Base-by-base conservation (phyloP, 2,113 vertebrate species). In the Tragelaphus imberbis region DNA sequence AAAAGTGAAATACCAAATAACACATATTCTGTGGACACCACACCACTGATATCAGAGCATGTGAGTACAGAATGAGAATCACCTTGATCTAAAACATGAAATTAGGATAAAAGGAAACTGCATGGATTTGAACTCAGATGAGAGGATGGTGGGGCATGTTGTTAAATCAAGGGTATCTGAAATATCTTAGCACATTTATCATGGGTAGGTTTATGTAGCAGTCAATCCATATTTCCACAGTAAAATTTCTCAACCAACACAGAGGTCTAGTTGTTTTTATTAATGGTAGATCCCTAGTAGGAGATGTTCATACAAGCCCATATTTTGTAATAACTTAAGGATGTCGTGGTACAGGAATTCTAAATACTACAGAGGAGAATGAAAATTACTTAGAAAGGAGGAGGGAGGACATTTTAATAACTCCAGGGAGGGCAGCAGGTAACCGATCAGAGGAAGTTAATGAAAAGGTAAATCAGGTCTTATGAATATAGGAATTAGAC, bases 1-100 rank as follows among this genome's bases (percentile, higher is more conserved):
- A 99, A 99, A 99, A 99, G 98, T 8, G 99, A 99, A 91, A 97
- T 99, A 97, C 97, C 98, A 58, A 98, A 53, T 90, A 98, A 92
- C 95, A 90, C 97, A 2, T 49, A 84, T 91, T 87, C 98, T 0
- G 96, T 99, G 95, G 98, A 99, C 5, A 98, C 98, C 25, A 97
- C 97, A 0, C 99, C 99, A 8, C 96, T 99, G 95, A 98, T 99
- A 44, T 98, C 98, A n/a, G 99, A 99, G 95, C 98, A 92, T 86
- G 99, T 99, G 97, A 99, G 99, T 99, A 98, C 13, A 58, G 15
- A 28, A 0, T 27, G 51, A 84, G 30, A 87, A 3, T 65, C 3
- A 8, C 15, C 9, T 47, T 47, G 44, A 55, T 77, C 16, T 56
- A 47, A 93, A 90, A 56, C 40, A 5, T 53, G 63, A 90, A 89